Conservation (phyloP, 2,797 vertebrate genomes). For the Epinephelus coioides region DNA sequence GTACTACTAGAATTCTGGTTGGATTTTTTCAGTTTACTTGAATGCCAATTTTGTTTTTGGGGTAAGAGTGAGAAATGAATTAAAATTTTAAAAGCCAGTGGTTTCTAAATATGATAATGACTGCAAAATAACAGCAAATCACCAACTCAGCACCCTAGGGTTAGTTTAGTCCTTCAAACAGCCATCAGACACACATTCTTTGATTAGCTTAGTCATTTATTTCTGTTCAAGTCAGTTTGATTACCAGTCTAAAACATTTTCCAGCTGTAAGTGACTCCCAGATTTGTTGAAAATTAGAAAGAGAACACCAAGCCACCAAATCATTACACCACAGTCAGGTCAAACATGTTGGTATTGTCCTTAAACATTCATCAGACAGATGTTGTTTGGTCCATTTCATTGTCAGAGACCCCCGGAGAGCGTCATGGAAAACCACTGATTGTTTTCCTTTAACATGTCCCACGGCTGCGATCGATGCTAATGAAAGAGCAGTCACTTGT, state of each 20-base stretch:
- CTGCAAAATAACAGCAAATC: background rate
- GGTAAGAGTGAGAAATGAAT: background rate
- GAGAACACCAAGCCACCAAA: constrained; percentile 1
- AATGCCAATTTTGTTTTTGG: background rate
- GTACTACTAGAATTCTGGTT: too few relatives aligned
- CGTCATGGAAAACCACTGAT: constrained; percentile 34
- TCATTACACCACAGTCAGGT: background rate
- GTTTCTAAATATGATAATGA: background rate
- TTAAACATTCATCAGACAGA: constrained; percentile 28
- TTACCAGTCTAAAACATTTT: background rate
- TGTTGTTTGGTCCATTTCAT: constrained; percentile 25
- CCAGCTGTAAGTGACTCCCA: background rate
- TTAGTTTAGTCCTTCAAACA: background rate
- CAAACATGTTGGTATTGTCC: constrained; percentile 2
- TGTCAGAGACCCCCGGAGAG: constrained; percentile 16
- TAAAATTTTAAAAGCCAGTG: background rate
- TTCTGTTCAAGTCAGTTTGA: background rate
- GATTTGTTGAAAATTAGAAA: constrained; percentile 3
- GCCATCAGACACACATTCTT: background rate
- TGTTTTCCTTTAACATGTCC: constrained; percentile 40
- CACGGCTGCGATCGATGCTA: constrained; percentile 40
- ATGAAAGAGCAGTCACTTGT: constrained; percentile 40
- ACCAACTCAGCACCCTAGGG: background rate
- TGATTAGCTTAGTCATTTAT: background rate
- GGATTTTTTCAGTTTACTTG: background rate